Conservation (phyloP, 2,888 invertebrate species). For the Amaurobius ferox region DNA sequence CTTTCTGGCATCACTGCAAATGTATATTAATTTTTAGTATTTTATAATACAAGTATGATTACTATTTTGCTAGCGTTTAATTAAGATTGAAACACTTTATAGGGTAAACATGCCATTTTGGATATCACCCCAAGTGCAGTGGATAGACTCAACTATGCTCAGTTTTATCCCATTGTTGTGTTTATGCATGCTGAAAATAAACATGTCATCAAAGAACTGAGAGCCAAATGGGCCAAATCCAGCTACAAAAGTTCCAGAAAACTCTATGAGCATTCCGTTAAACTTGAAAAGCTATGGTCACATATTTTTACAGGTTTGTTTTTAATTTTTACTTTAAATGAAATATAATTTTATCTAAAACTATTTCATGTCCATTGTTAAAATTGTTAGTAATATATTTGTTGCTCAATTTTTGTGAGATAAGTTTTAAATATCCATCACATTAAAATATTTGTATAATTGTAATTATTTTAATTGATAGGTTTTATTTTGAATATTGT, state of each 20-base stretch:
- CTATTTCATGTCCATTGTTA: too few relatives aligned
- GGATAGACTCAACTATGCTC: slow-evolving; percentile 96
- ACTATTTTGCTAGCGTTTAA: too few relatives aligned
- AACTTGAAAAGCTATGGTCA: slow-evolving; percentile 95
- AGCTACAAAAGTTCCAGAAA: slow-evolving; percentile 84
- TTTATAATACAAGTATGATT: too few relatives aligned
- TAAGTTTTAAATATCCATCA: too few relatives aligned
- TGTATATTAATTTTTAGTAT: too few relatives aligned
- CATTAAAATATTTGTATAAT: too few relatives aligned
- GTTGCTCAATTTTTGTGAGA: too few relatives aligned
- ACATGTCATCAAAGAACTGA: slow-evolving; percentile 93
- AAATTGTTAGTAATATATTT: too few relatives aligned
- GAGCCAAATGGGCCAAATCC: slow-evolving; percentile 83
- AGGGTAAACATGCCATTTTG: slow-evolving; percentile 93
- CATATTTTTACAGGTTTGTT: slow-evolving; percentile 89
- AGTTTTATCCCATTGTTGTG: slow-evolving; percentile 97
- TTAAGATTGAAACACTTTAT: slow-evolving; percentile 11
- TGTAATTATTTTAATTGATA: too few relatives aligned
- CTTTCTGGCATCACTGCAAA: too few relatives aligned
- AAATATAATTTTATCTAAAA: neutral
- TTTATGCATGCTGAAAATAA: slow-evolving; percentile 96
- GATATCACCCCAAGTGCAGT: slow-evolving; percentile 98
- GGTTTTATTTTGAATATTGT: too few relatives aligned
- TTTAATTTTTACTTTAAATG: neutral
- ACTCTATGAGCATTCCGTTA: slow-evolving; percentile 94